Percentiles rank a stretch among this genome's conserved stretches.
These are phyloP conservation scores for Montipora cactus DNA, from an alignment of 64 coral and sea anemone species.

Conservation along the genomic window DNA sequence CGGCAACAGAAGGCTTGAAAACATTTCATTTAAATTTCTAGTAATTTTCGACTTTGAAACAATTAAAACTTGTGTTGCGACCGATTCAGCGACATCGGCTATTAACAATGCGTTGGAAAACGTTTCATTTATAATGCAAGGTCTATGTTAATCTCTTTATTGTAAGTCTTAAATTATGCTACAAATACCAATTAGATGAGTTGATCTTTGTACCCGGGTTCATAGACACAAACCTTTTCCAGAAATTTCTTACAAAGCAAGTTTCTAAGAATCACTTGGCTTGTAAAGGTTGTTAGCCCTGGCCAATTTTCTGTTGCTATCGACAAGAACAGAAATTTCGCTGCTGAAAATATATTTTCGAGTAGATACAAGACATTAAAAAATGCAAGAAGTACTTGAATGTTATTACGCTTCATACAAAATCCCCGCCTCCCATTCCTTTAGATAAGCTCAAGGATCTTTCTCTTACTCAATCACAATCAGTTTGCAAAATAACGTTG, in stretches of 20 bases:
- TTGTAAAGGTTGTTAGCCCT: neutral
- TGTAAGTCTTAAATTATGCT: neutral
- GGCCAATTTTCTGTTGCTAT: neutral
- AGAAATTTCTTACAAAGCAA: neutral
- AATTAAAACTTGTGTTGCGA: neutral
- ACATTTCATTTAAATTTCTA: neutral
- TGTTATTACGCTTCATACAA: neutral
- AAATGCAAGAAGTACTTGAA: neutral
- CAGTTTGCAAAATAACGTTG: neutral
- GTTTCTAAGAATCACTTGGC: neutral
- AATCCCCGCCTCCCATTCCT: neutral
- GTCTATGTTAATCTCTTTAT: neutral
- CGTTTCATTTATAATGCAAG: neutral
- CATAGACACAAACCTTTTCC: neutral
- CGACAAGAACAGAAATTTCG: neutral
- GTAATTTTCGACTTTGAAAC: neutral
- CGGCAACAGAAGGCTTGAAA: neutral
- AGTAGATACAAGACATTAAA: neutral
- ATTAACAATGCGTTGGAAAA: neutral
- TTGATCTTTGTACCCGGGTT: neutral
- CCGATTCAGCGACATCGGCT: neutral
- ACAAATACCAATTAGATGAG: neutral
- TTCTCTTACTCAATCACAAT: neutral
- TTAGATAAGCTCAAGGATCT: neutral
- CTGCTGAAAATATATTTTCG: neutral